A percentile compares a stretch with the other conserved stretches of the same genome.
These are phyloP conservation scores for Oryctolagus cuniculus DNA, from an alignment of 2,113 vertebrate genomes.

Conservation along the genomic window DNA sequence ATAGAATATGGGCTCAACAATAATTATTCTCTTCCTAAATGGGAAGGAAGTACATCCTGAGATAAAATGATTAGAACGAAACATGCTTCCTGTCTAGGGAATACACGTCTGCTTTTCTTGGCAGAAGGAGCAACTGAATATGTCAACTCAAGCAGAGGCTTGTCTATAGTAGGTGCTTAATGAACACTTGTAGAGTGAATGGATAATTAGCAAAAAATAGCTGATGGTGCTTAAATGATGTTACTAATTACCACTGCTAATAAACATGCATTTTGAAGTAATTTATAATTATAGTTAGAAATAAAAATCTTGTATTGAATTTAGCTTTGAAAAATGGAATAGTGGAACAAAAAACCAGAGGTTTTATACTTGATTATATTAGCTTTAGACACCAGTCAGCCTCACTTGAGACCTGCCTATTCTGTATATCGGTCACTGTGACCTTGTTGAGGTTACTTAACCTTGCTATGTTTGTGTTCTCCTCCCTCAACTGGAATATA, in stretches of 20 bases:
- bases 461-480: not conserved
- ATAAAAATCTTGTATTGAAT: constrained; percentile 15
- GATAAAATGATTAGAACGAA: constrained; percentile 68
- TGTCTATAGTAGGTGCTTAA: constrained; percentile 68
- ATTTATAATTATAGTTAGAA: constrained; percentile 66
- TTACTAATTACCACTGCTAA: constrained; percentile 66
- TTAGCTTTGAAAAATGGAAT: constrained; percentile 48
- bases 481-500: not conserved
- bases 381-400: not conserved
- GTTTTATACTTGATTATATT: not conserved
- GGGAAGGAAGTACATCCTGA: constrained; percentile 67
- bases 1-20: constrained; percentile 54
- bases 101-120: constrained; percentile 59
- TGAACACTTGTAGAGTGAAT: constrained; percentile 65
- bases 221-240: constrained; percentile 49
- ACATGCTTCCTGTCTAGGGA: constrained; percentile 51
- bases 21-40: constrained; percentile 68
- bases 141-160: constrained; percentile 56
- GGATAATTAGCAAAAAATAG: constrained; percentile 71
- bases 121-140: constrained; percentile 10
- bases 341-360: not conserved
- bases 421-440: not conserved
- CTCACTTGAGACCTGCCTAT: not conserved
- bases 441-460: not conserved
- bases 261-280: constrained; percentile 69